Conservation (phyloP, 2,113 vertebrate genomes). For the Lathamus discolor region DNA sequence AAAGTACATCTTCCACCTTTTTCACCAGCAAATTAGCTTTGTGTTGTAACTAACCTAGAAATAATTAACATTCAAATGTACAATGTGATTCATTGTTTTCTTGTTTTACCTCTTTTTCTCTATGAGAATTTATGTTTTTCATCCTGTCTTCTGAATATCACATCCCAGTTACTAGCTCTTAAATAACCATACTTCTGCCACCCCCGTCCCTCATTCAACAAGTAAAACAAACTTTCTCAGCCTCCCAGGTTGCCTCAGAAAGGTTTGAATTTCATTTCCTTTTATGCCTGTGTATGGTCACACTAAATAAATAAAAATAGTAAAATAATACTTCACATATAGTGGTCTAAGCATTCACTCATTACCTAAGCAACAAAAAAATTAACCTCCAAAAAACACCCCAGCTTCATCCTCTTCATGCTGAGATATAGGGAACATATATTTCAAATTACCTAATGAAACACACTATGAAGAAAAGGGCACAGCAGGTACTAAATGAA, state of each 20-base stretch:
- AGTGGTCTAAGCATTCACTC: not conserved
- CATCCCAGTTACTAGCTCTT: not conserved
- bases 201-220: not conserved
- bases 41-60: not conserved
- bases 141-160: not conserved
- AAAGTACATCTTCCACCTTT: not conserved
- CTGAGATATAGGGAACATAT: not conserved
- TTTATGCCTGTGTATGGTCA: not conserved
- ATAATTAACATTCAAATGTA: not conserved
- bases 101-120: not conserved
- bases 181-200: not conserved
- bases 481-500: constrained; percentile 14
- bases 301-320: not conserved
- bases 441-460: not conserved
- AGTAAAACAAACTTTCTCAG: not conserved
- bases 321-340: not conserved
- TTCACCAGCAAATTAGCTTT: not conserved
- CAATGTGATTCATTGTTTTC: not conserved
- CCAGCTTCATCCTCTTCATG: not conserved
- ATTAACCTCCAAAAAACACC: not conserved
- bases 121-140: not conserved
- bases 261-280: not conserved
- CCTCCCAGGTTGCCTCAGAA: not conserved
- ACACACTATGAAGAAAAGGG: not conserved
- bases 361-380: constrained; percentile 46